Percentiles rank a stretch among this genome's conserved stretches.
phyloP scores from a whole-genome alignment of 2,888 invertebrate genomes.

The Zaprionus bogoriensis region DNA sequence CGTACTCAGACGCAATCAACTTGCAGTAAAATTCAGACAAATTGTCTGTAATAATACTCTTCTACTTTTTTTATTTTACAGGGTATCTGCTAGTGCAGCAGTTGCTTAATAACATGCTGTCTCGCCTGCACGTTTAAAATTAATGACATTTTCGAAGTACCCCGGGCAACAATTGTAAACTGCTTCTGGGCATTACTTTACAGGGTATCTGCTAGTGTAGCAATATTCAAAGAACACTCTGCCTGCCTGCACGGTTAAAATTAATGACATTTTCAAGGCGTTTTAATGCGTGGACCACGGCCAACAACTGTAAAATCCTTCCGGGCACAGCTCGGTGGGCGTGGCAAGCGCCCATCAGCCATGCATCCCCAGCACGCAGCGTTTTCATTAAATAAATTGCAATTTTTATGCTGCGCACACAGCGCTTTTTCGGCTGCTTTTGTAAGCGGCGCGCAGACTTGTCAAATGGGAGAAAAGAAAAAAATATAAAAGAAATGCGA shows the following conservation, averaged over 20 bases:
- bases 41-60: too few relatives aligned
- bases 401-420: constrained; percentile 23
- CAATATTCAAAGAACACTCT: not conserved
- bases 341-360: too few relatives aligned
- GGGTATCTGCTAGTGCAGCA: too few relatives aligned
- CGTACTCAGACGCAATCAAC: not conserved
- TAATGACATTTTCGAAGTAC: too few relatives aligned
- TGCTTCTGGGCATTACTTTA: too few relatives aligned
- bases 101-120: too few relatives aligned
- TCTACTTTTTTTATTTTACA: too few relatives aligned
- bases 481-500: not conserved
- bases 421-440: not conserved
- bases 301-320: constrained; percentile 29
- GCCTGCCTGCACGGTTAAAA: constrained; percentile 15
- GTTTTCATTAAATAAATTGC: constrained; percentile 54
- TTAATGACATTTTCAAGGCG: constrained; percentile 69
- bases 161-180: too few relatives aligned
- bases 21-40: not conserved
- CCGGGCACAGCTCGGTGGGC: constrained; percentile 1
- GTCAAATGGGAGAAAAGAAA: not conserved
- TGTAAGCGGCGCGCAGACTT: not conserved
- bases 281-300: constrained; percentile 48
- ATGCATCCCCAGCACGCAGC: not conserved
- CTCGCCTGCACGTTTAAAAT: too few relatives aligned
- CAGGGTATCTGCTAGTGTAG: constrained; percentile 1